Base-by-base conservation (phyloP, 1,140 invertebrate genomes). In the Globodera ellingtonae region DNA sequence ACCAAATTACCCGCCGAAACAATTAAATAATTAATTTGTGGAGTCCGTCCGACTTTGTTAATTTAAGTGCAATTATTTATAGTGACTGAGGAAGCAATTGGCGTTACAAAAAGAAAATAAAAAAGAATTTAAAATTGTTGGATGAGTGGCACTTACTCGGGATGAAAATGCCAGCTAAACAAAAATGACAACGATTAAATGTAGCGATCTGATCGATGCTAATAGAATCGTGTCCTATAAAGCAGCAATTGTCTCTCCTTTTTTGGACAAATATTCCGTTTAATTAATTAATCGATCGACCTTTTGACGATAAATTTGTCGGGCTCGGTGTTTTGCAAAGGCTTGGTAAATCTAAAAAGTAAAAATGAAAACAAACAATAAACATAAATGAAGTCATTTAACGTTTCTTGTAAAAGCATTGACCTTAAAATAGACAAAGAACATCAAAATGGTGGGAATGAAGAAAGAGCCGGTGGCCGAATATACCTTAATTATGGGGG, bases 371-470 rank as follows among this genome's bases (percentile, higher is more conserved):
- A 9, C n/a, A 46, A n/a, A 9, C n/a, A 73, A 48, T 70, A 62
- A 13, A 5, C 47, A 24, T 24, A 1, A 47, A 35, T 35, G 35
- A 35, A 0, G 35, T 35, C 35, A 35, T 35, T 70, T 70, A 47
- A 44, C 10, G 7, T 44, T 70, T 70, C 3, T 35, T 70, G 67
- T 44, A n/a, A 35, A 47, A 74, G 44, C 44, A 80, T 88, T 89
- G 52, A 89, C 89, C 81, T 89, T 89, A 79, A 89, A 89, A 56
- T 89, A 89, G 6, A 89, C 87, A 69, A 89, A 89, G 69, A 89
- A 89, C 87, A 89, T 89, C 15, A 89, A 69, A 72, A 89, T 67
- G 6, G 84, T 88, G 8, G 87, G 87, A 44, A 89, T 89, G 77
- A 89, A 89, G 74, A 89, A 89, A 6, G 88, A 89, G 18, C 87